Conservation (phyloP, 2,888 invertebrate genomes). For the Thalpophila matura region DNA sequence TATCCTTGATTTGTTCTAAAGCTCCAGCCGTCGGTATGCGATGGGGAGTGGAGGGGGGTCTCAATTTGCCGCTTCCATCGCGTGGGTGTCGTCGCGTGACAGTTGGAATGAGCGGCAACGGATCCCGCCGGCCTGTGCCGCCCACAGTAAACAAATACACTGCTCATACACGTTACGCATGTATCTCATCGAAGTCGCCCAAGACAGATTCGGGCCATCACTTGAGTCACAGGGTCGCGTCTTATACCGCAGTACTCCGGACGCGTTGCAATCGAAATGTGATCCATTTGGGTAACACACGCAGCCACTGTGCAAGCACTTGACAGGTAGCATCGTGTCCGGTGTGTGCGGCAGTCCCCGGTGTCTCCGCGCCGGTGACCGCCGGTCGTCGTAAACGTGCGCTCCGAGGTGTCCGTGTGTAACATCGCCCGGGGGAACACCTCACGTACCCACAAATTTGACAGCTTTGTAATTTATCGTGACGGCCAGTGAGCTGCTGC, state of each 20-base stretch:
- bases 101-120: slow-evolving; percentile 13
- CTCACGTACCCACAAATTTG: slow-evolving; percentile 10
- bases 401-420: slow-evolving; percentile 6
- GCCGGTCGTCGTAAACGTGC: slow-evolving; percentile 26
- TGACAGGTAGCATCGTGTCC: no score
- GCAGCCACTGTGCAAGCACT: neutral
- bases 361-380: neutral
- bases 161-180: neutral
- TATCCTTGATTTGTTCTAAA: slow-evolving; percentile 60
- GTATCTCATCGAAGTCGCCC: neutral
- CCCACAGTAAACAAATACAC: slow-evolving; percentile 7
- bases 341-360: neutral
- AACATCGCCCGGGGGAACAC: slow-evolving; percentile 33
- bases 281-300: neutral
- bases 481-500: neutral
- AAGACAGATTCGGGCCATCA: no score
- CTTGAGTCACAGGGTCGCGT: neutral
- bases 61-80: slow-evolving; percentile 61
- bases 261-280: neutral
- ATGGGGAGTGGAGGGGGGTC: slow-evolving; percentile 20
- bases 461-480: slow-evolving; percentile 20
- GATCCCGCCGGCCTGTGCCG: neutral
- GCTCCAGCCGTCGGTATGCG: slow-evolving; percentile 48
- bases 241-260: neutral
- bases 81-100: slow-evolving; percentile 58